A percentile compares a stretch with the other conserved stretches of the same genome.
These are phyloP conservation scores for Excalfactoria chinensis DNA, from an alignment of 2,113 vertebrate species.

Conservation along the genomic window DNA sequence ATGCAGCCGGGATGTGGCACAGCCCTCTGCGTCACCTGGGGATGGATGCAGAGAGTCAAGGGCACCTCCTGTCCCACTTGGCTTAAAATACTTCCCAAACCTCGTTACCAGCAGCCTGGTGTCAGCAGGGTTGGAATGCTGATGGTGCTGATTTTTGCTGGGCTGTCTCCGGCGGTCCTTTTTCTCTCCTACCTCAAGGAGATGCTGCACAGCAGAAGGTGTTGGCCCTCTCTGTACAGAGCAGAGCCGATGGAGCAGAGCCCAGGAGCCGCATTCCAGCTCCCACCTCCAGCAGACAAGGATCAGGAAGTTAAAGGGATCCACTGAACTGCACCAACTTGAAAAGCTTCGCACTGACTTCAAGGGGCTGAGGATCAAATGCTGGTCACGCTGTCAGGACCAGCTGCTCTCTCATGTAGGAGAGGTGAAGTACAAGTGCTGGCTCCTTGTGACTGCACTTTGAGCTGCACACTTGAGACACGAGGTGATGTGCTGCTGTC, in stretches of 20 bases:
- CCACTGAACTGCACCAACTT: neutral
- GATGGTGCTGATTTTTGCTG: conserved; percentile 40
- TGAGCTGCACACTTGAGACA: conserved; percentile 1
- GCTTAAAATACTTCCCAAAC: conserved; percentile 61
- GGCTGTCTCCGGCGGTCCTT: neutral
- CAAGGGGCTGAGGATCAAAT: conserved; percentile 3
- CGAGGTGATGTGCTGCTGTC: neutral
- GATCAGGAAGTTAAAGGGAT: conserved; percentile 31
- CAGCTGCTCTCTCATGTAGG: conserved; percentile 3
- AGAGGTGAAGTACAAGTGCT: conserved; percentile 37
- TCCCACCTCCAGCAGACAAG: neutral
- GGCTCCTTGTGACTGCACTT: neutral
- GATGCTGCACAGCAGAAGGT: neutral
- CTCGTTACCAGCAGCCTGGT: conserved; percentile 40
- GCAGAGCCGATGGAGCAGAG: neutral
- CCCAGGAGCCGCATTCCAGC: neutral
- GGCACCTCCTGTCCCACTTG: conserved; percentile 33
- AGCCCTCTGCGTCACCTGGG: neutral
- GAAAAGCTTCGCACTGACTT: conserved; percentile 3
- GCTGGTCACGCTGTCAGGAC: neutral
- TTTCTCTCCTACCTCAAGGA: neutral
- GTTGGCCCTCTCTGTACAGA: neutral
- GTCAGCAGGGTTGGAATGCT: conserved; percentile 47
- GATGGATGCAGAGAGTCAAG: conserved; percentile 10
- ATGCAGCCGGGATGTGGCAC: neutral